Evolutionary conservation across 2,888 invertebrate genomes (phyloP).

Genomic region (Allygus modestus): DNA sequence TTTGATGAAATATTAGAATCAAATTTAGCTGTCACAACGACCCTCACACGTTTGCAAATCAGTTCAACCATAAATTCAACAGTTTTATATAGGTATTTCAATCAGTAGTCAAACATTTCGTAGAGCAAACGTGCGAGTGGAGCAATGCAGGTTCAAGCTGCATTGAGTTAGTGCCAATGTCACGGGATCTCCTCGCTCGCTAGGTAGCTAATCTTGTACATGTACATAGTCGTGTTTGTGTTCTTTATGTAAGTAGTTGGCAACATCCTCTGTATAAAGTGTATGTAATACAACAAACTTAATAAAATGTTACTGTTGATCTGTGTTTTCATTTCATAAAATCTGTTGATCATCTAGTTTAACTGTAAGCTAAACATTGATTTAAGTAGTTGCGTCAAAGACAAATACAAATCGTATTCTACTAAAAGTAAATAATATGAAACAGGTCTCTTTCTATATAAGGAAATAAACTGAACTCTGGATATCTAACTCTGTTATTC

Average conservation of each 20-base stretch:
- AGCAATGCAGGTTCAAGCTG: not conserved
- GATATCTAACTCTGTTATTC: too few relatives aligned
- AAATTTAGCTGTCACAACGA: not conserved
- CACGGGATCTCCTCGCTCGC: conserved; percentile 24
- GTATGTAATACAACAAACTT: conserved; percentile 44
- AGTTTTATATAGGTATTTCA: not conserved
- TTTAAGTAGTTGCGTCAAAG: too few relatives aligned
- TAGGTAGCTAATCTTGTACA: conserved; percentile 21
- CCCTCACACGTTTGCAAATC: conserved; percentile 1
- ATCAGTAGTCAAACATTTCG: not conserved
- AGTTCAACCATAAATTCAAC: not conserved
- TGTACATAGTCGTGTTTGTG: conserved; percentile 55
- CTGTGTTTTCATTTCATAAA: not conserved
- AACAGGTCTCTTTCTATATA: too few relatives aligned
- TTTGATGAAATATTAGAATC: not conserved
- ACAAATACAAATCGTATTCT: too few relatives aligned
- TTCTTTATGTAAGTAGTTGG: conserved; percentile 54
- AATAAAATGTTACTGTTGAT: conserved; percentile 49
- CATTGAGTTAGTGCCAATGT: not conserved
- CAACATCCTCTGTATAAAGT: conserved; percentile 55
- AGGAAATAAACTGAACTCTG: too few relatives aligned
- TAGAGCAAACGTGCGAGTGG: not conserved
- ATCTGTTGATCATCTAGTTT: not conserved
- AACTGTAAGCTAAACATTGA: too few relatives aligned
- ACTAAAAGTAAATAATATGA: too few relatives aligned